Percentiles rank a stretch among this genome's conserved stretches.
These are phyloP conservation scores for Aptenodytes forsteri DNA, from an alignment of 2,113 vertebrate species.

Conservation along the genomic window DNA sequence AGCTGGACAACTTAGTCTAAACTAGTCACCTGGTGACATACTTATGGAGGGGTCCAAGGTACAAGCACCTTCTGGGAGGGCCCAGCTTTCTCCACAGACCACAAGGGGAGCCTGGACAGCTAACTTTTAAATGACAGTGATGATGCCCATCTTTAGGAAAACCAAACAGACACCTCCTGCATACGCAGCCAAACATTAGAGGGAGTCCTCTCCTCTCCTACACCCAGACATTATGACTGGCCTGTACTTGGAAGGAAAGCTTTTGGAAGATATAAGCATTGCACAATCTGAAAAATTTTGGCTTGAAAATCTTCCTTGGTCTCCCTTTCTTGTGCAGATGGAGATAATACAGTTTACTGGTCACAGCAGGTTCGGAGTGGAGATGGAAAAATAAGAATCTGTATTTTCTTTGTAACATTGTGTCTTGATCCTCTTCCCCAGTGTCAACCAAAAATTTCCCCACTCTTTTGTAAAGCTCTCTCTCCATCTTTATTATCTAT, in stretches of 20 bases:
- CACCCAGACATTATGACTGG: background rate
- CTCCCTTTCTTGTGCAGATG: background rate
- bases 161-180: background rate
- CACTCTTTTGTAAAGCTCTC: background rate
- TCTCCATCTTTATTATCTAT: background rate
- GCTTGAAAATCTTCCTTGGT: background rate
- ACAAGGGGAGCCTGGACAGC: background rate
- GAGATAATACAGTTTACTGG: background rate
- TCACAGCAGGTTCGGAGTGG: background rate
- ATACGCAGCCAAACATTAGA: background rate
- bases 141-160: background rate
- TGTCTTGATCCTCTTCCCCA: background rate
- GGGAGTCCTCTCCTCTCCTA: background rate
- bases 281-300: background rate
- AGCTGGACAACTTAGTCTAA: background rate
- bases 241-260: background rate
- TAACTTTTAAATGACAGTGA: background rate
- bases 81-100: background rate
- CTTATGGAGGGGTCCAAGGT: background rate
- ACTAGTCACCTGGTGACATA: background rate
- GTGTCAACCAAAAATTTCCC: background rate
- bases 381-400: background rate
- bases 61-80: background rate
- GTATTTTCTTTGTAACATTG: background rate
- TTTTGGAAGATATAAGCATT: background rate